These are phyloP conservation scores for Aphrophora alni DNA, from an alignment of 2,888 invertebrate species.

Conservation along the genomic window DNA sequence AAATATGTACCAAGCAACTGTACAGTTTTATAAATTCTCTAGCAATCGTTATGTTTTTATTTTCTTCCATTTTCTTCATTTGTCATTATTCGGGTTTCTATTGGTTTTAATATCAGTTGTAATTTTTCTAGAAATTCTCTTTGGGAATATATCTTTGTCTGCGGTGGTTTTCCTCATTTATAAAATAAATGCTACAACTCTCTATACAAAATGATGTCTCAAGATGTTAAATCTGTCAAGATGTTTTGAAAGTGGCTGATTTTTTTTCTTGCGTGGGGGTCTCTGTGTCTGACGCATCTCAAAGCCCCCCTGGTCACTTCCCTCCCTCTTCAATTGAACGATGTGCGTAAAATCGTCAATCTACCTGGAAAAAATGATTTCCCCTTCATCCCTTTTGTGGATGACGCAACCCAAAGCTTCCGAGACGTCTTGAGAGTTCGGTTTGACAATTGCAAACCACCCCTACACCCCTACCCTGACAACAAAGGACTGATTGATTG, in stretches of 20 bases:
- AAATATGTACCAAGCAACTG: no score
- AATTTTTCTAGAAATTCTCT: no score
- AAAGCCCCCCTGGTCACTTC: no score
- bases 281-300: conserved; percentile 10
- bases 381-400: conserved; percentile 28
- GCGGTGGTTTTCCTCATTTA: no score
- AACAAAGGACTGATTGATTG: not conserved
- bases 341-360: conserved; percentile 34
- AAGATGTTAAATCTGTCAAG: not conserved
- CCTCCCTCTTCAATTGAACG: conserved; percentile 25
- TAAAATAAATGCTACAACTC: no score
- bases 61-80: no score
- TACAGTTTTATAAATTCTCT: no score
- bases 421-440: not conserved
- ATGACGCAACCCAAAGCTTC: conserved; percentile 28
- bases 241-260: not conserved
- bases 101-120: no score
- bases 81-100: no score
- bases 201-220: no score
- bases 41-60: no score
- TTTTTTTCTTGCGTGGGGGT: not conserved
- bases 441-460: not conserved
- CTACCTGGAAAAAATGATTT: conserved; percentile 39
- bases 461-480: conserved; percentile 18
- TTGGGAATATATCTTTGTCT: no score